Evolutionary conservation across 2,113 vertebrate species (phyloP).

Genomic region (Ciconia maguari): DNA sequence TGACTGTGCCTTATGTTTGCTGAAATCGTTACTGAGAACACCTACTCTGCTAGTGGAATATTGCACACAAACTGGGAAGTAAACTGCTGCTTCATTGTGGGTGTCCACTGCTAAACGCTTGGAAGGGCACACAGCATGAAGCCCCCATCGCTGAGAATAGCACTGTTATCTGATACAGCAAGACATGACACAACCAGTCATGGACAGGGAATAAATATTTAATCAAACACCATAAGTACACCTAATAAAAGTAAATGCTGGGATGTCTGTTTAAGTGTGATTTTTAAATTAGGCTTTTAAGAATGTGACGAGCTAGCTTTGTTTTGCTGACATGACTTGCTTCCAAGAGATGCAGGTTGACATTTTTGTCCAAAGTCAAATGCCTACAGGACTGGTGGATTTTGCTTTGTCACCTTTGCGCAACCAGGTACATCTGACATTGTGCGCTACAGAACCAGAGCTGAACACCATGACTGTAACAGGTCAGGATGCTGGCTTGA

Average conservation of each 20-base stretch:
- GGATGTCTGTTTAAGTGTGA: not conserved
- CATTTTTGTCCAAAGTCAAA: not conserved
- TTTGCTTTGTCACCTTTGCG: not conserved
- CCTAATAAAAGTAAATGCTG: not conserved
- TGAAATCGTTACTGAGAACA: not conserved
- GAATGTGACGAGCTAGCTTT: not conserved
- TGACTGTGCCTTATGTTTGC: not conserved
- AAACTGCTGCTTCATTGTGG: not conserved
- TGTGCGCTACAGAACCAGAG: not conserved
- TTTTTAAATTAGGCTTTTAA: not conserved
- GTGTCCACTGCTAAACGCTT: not conserved
- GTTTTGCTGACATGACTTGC: not conserved
- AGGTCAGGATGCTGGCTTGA: not conserved
- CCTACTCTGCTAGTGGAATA: not conserved
- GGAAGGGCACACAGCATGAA: not conserved
- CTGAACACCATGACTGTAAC: not conserved
- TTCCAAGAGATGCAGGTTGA: not conserved
- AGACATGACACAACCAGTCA: not conserved
- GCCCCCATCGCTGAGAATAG: not conserved
- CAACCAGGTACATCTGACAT: not conserved
- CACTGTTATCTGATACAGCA: not conserved
- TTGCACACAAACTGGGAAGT: not conserved
- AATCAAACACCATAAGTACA: not conserved
- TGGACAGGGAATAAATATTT: not conserved
- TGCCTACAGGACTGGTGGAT: fast-evolving